Evolutionary conservation across 2,888 invertebrate species (phyloP), one percentile per base, ranked within the genome.

Genomic region (Bursaphelenchus okinawaensis): DNA sequence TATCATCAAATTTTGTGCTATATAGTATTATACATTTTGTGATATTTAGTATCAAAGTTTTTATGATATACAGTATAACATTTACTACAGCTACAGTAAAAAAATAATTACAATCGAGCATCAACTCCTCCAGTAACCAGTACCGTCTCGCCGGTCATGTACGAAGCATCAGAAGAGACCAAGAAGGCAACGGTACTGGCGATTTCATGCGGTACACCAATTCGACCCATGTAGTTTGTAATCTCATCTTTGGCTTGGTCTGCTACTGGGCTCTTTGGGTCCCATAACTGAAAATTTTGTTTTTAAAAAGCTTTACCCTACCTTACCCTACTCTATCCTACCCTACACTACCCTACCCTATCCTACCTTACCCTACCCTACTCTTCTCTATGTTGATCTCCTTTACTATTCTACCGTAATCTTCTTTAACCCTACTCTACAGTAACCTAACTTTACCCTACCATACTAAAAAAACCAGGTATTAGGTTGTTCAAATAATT

Each of bases 121-220:
- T 85, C 83, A 82, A 89, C 87, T 63, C 92, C 92, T 57, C 93
- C 92, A 57, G 90, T 87, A 23, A 89, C 89, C 4, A 90, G 87
- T 69, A 92, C 87, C 12, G 88, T 89, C 86, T 93, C 92, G 16
- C 93, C 93, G 29, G 92, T 93, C 58, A 93, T 87, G 79, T 91
- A 93, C 52, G 88, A 87, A 1, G 92, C 89, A 84, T 93, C 92
- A 52, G 90, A 88, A 0, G 91, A 92, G n/a, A 67, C 74, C 65
- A 93, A 84, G 83, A 91, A 93, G 31, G 91, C 89, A 0, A 90
- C 91, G 20, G 89, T 86, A 3, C 89, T 88, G 26, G 88, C 89
- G 78, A 91, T 89, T 83, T 92, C 91, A 55, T 74, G 76, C 7
- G 79, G 77, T 0, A 67, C 65, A 50, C 79, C 79, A 4, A 78